Evolutionary conservation across 2,888 invertebrate species (phyloP).

Genomic region (Chloroclystis v-ata): DNA sequence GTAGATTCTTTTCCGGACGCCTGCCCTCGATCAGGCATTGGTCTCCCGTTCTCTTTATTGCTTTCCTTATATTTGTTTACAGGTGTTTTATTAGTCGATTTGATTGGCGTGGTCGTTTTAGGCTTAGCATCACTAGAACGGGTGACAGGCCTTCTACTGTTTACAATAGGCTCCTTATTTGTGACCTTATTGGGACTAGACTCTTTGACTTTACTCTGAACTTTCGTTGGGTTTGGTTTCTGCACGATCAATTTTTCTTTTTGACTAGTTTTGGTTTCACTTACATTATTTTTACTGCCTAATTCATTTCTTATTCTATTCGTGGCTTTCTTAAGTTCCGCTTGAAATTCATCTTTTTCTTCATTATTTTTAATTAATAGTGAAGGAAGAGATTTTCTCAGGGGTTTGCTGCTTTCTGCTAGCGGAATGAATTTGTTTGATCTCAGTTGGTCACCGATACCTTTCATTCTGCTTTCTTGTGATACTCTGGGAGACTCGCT

Average conservation of each 20-base stretch:
- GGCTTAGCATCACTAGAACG: conserved; percentile 55
- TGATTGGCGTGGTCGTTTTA: conserved; percentile 42
- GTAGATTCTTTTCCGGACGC: conserved; percentile 82
- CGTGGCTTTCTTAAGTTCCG: conserved; percentile 73
- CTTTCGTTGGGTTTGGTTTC: conserved; percentile 70
- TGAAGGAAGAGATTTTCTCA: conserved; percentile 77
- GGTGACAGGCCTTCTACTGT: conserved; percentile 52
- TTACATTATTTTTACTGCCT: conserved; percentile 68
- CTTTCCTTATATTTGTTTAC: conserved; percentile 49
- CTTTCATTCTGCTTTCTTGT: conserved; percentile 57
- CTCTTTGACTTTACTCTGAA: conserved; percentile 69
- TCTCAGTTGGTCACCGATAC: conserved; percentile 55
- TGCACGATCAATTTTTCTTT: conserved; percentile 51
- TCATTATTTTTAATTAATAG: conserved; percentile 70
- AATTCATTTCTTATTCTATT: conserved; percentile 72
- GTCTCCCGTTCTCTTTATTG: conserved; percentile 51
- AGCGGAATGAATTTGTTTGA: conserved; percentile 51
- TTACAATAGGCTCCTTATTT: conserved; percentile 42
- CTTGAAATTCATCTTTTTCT: conserved; percentile 77
- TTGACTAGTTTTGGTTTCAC: conserved; percentile 72
- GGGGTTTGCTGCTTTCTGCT: conserved; percentile 57
- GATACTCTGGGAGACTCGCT: conserved; percentile 55
- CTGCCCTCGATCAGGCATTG: conserved; percentile 73
- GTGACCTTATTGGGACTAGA: conserved; percentile 57
- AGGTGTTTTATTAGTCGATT: conserved; percentile 36